Conservation (phyloP, 1,140 invertebrate species). For the Neodiprion lecontei region DNA sequence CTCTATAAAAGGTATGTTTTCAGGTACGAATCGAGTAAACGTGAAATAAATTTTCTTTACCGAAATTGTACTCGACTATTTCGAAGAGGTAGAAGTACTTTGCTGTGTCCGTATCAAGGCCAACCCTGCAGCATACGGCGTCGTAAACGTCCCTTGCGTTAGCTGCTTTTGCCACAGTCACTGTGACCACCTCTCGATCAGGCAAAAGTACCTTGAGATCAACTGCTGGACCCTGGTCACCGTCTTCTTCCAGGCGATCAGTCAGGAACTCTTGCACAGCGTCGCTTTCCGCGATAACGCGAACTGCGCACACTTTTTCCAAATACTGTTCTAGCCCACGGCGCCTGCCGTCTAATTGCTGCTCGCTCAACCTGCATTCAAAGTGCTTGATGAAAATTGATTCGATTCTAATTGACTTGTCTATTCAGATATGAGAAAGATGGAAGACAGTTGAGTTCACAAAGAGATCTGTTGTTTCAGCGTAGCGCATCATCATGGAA, state of each 20-base stretch:
- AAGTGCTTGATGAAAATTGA: too few species aligned
- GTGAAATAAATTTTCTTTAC: conserved; percentile 60
- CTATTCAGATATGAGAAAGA: too few species aligned
- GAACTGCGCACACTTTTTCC: conserved; percentile 97
- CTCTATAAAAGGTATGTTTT: too few species aligned
- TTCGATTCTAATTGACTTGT: too few species aligned
- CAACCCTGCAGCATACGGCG: conserved; percentile 87
- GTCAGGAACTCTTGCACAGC: conserved; percentile 97
- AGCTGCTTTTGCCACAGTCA: conserved; percentile 90
- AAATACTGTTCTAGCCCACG: conserved; percentile 96
- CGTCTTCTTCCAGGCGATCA: conserved; percentile 81
- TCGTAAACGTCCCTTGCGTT: conserved; percentile 92
- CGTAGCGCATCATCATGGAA: too few species aligned
- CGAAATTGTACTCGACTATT: conserved; percentile 96
- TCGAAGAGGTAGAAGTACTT: conserved; percentile 98
- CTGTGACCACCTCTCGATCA: conserved; percentile 88
- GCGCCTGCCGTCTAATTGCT: conserved; percentile 93
- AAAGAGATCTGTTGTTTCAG: too few species aligned
- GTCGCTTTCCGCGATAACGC: conserved; percentile 97
- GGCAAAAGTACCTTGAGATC: conserved; percentile 86
- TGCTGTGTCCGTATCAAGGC: conserved; percentile 79
- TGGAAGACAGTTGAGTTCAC: too few species aligned
- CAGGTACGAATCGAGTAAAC: too few species aligned
- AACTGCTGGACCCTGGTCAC: conserved; percentile 84
- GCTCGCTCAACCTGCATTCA: conserved; percentile 79